phyloP scores from a whole-genome alignment of 2,888 invertebrate species.

The Ophion ventricosus region DNA sequence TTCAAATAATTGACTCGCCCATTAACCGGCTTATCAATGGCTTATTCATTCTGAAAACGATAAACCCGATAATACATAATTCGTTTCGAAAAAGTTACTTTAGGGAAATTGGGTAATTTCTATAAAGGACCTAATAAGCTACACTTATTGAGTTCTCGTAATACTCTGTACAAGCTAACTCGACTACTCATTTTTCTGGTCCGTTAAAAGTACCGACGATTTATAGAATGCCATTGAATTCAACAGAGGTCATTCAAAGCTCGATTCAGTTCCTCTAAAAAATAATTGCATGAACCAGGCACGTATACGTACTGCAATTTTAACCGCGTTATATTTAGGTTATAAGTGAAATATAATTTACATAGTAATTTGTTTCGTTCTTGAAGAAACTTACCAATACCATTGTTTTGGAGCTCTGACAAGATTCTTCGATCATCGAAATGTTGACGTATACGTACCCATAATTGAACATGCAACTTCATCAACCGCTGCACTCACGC shows the following conservation, averaged over 20 bases:
- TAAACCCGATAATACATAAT: slow-evolving; percentile 5
- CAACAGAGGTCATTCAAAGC: too few relatives aligned
- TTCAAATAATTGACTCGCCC: neutral
- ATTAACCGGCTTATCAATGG: slow-evolving; percentile 13
- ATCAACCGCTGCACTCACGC: slow-evolving; percentile 45
- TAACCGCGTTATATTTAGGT: neutral
- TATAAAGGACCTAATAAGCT: slow-evolving; percentile 6
- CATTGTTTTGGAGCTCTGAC: slow-evolving; percentile 16
- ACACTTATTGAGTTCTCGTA: slow-evolving; percentile 9
- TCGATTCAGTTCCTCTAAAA: too few relatives aligned
- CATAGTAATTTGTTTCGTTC: neutral
- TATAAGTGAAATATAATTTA: neutral
- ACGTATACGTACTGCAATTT: too few relatives aligned
- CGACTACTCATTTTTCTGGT: neutral
- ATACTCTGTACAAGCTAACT: neutral
- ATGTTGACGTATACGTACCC: slow-evolving; percentile 28
- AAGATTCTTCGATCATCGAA: slow-evolving; percentile 30
- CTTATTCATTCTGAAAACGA: slow-evolving; percentile 19
- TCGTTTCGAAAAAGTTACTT: neutral
- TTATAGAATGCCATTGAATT: too few relatives aligned
- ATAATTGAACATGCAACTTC: slow-evolving; percentile 58
- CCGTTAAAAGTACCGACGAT: neutral
- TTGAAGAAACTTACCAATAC: slow-evolving; percentile 14
- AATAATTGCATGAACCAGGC: too few relatives aligned
- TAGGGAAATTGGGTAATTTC: neutral